Percentiles rank a stretch among this genome's conserved stretches.
phyloP scores from a whole-genome alignment of 2,888 invertebrate genomes.

The Leucophora obtusa region DNA sequence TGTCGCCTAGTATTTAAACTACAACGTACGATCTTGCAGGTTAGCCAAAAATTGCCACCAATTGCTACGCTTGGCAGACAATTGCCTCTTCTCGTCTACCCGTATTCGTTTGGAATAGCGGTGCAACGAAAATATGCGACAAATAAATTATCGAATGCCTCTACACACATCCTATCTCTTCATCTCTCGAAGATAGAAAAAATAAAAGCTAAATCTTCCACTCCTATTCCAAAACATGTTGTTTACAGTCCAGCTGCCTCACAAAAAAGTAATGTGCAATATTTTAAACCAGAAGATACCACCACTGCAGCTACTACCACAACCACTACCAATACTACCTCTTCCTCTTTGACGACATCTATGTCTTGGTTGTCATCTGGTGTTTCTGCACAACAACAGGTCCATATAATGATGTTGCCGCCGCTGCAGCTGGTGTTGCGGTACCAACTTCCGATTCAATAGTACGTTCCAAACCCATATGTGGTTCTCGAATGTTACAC shows the following conservation, averaged over 20 bases:
- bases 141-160: not conserved
- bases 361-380: slow-evolving; percentile 76
- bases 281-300: not conserved
- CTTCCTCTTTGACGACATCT: slow-evolving; percentile 68
- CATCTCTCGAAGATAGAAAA: slow-evolving; percentile 37
- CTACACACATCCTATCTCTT: slow-evolving; percentile 51
- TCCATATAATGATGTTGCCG: slow-evolving; percentile 75
- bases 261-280: slow-evolving; percentile 26
- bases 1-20: no score
- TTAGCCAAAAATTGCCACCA: no score
- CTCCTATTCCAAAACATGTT: not conserved
- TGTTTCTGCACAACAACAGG: slow-evolving; percentile 77
- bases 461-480: slow-evolving; percentile 67
- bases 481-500: slow-evolving; percentile 50
- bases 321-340: slow-evolving; percentile 27
- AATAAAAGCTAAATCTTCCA: slow-evolving; percentile 2
- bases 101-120: no score
- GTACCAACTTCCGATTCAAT: slow-evolving; percentile 72
- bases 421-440: slow-evolving; percentile 61
- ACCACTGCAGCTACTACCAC: slow-evolving; percentile 13
- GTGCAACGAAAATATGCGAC: slow-evolving; percentile 23
- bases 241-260: slow-evolving; percentile 3
- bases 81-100: no score
- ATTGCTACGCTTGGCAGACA: no score
- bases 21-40: no score